phyloP scores from a whole-genome alignment of 2,113 vertebrate species.

The Dromas ardeola region DNA sequence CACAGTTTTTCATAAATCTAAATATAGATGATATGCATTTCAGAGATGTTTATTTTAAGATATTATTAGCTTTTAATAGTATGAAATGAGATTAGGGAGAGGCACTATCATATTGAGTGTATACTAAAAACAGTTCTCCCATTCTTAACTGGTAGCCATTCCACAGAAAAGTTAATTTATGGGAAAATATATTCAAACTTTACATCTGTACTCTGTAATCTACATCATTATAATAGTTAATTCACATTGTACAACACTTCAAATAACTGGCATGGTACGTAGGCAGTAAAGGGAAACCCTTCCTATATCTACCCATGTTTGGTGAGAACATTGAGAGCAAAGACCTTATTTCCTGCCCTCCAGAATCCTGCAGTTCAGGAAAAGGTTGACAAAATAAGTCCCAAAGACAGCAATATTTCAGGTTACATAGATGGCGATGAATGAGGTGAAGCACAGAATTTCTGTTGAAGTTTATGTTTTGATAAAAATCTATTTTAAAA shows the following conservation, averaged over 20 bases:
- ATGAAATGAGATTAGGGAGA: not conserved
- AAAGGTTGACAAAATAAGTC: constrained; percentile 19
- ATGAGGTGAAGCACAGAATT: constrained; percentile 19
- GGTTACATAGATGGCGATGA: constrained; percentile 15
- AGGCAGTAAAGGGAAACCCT: not conserved
- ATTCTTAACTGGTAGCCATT: not conserved
- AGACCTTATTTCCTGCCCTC: not conserved
- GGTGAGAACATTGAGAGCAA: not conserved
- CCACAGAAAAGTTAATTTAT: not conserved
- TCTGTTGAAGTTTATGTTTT: constrained; percentile 50
- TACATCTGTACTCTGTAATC: not conserved
- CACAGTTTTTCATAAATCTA: not conserved
- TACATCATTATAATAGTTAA: not conserved
- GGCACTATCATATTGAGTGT: not conserved
- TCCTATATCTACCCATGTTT: not conserved
- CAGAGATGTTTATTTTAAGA: not conserved
- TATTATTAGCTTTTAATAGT: not conserved
- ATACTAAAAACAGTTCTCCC: not conserved
- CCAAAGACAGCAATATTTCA: constrained; percentile 10
- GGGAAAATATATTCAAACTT: not conserved
- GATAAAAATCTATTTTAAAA: constrained; percentile 59
- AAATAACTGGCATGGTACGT: not conserved
- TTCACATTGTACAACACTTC: not conserved
- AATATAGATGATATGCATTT: not conserved
- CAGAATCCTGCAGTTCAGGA: not conserved